Evolutionary conservation across 2,797 vertebrate species (phyloP).

Genomic region (Spheniscus humboldti): DNA sequence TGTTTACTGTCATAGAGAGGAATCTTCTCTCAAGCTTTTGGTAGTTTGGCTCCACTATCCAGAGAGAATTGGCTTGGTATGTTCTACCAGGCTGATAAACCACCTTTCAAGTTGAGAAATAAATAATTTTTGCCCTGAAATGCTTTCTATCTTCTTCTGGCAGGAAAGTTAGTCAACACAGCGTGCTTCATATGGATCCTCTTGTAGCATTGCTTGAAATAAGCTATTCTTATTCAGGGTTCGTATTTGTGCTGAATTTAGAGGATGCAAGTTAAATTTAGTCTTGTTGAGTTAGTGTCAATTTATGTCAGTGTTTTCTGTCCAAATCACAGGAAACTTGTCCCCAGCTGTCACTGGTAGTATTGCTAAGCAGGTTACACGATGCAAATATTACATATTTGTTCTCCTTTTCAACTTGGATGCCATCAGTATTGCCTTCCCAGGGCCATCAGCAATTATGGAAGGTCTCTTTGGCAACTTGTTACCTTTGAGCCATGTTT

Average conservation of each 20-base stretch:
- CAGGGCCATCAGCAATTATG: fast-evolving
- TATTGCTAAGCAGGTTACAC: background rate
- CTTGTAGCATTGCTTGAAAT: background rate
- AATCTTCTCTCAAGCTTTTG: background rate
- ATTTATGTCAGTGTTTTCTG: background rate
- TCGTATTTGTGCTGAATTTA: background rate
- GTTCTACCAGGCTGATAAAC: background rate
- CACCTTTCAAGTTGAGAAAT: background rate
- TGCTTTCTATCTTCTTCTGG: background rate
- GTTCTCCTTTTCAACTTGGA: background rate
- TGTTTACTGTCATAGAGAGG: background rate
- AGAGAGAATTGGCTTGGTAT: background rate
- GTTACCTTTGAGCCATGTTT: background rate
- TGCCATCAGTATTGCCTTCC: background rate
- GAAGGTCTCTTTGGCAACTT: background rate
- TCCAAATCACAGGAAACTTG: background rate
- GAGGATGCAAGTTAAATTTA: background rate
- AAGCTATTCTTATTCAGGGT: background rate
- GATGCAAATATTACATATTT: background rate
- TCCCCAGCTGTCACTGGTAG: background rate
- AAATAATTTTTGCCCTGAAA: background rate
- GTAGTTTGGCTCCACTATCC: background rate
- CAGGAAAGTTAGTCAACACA: background rate
- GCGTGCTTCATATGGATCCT: background rate
- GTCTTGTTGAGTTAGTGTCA: background rate